Percentiles rank a stretch among this genome's conserved stretches.
phyloP scores from a whole-genome alignment of 1,140 invertebrate genomes.

The Lordiphosa stackelbergi region DNA sequence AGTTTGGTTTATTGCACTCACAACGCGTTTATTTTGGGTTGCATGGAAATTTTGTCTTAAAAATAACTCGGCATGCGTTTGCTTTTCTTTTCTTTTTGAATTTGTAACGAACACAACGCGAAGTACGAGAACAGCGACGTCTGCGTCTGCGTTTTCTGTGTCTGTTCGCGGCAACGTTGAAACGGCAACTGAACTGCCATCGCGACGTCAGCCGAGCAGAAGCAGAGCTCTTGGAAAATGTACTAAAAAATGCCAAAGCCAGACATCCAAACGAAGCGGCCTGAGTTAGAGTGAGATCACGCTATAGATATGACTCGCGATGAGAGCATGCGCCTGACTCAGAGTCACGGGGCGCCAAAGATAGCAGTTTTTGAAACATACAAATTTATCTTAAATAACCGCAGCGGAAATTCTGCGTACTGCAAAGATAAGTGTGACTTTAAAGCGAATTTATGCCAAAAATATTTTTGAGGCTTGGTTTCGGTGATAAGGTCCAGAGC shows the following conservation, averaged over 20 bases:
- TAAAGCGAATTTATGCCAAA: not conserved
- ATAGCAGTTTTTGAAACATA: constrained; percentile 16
- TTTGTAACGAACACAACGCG: constrained; percentile 54
- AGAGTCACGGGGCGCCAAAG: constrained; percentile 28
- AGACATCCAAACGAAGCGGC: constrained; percentile 15
- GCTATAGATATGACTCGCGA: not conserved
- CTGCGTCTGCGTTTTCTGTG: not conserved
- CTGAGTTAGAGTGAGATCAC: constrained; percentile 25
- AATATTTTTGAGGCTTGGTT: not conserved
- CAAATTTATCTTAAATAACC: no score
- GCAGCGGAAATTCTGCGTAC: not conserved
- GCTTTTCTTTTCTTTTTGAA: constrained; percentile 50
- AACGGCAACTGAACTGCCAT: constrained; percentile 23
- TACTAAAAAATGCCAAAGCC: constrained; percentile 24
- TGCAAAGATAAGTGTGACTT: not conserved
- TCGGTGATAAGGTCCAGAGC: no score
- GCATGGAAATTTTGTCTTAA: constrained; percentile 49
- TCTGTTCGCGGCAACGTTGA: constrained; percentile 33
- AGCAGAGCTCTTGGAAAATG: not conserved
- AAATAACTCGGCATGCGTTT: constrained; percentile 62
- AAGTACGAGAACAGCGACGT: constrained; percentile 18
- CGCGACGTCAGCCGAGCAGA: no score
- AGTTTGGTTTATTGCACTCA: constrained; percentile 55
- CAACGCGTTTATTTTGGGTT: constrained; percentile 43
- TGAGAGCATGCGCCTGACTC: constrained; percentile 15